phyloP scores from a whole-genome alignment of 30 jellyfish, hydroid and myxozoan species.

The Pseudorhiza aurosa region DNA sequence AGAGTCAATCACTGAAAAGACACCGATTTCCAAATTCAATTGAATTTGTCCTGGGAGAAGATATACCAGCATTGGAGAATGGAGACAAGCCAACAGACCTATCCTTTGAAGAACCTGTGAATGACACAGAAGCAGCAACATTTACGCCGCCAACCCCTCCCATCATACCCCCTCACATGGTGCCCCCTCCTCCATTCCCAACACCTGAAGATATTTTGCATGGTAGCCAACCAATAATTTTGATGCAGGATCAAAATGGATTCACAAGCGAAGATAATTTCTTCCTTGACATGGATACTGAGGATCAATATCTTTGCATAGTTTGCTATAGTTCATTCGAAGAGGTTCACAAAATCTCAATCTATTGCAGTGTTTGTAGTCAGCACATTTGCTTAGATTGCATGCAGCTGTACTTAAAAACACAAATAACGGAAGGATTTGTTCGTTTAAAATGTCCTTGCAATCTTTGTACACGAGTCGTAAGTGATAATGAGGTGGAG shows the following conservation, averaged over 20 bases:
- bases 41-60: too few relatives aligned
- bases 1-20: too few relatives aligned
- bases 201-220: too few relatives aligned
- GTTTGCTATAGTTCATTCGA: neutral
- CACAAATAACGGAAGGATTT: conserved; percentile 50
- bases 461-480: conserved; percentile 37
- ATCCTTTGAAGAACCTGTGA: neutral
- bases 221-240: too few relatives aligned
- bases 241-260: too few relatives aligned
- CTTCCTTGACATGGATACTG: neutral
- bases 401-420: conserved; percentile 44
- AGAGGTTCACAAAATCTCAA: neutral
- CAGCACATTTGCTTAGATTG: conserved; percentile 19
- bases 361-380: conserved; percentile 20
- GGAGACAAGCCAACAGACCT: neutral
- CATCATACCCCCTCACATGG: neutral
- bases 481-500: conserved; percentile 47
- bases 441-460: conserved; percentile 52
- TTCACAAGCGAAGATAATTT: neutral
- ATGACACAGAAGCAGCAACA: neutral
- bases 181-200: neutral
- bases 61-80: too few relatives aligned
- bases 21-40: too few relatives aligned
- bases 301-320: neutral
- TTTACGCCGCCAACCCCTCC: conserved; percentile 51